Evolutionary conservation across 2,113 vertebrate genomes (phyloP), one percentile per base, ranked within the genome.

Genomic region (Pelodiscus sinensis): DNA sequence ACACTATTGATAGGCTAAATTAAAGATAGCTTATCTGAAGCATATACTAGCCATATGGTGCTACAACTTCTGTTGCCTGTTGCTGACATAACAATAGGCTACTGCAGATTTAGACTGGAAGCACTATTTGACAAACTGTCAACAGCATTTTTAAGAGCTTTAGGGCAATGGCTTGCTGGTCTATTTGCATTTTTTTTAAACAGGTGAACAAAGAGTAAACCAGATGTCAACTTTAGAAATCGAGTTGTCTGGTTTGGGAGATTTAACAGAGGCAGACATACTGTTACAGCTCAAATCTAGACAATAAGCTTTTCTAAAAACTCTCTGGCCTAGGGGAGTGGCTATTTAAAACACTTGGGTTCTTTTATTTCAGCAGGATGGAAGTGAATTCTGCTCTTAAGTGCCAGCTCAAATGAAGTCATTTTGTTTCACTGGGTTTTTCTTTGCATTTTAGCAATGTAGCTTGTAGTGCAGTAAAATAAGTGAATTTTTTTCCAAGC

Each of bases 1-100:
- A 97, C 91, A 97, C 98, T 96, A 97, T 97, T 98, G 98, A 98
- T 98, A 98, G 98, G 97, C 98, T 98, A 98, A 98, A 98, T 98
- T 98, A 98, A 97, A 98, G 98, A 98, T 98, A 97, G 98, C 98
- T 98, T 98, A 99, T 98, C 98, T 98, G 98, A 98, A 98, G 98
- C 98, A 98, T 98, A 99, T 98, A 99, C 97, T 95, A 98, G 98
- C 99, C 99, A 99, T 99, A 99, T 99, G 99, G 99, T 99, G 98
- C 97, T 98, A 98, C 98, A 98, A 98, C 98, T 98, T 98, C 98
- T 97, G 97, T 98, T 97, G 98, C 99, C 98, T 99, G 99, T 99
- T 99, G 99, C 99, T 98, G 98, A 97, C 97, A 96, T 98, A 98
- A 99, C 99, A 99, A 99, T 99, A 97, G 99, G 97, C 97, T 94